A percentile compares a stretch with the other conserved stretches of the same genome.
These are phyloP conservation scores for Syrphus vitripennis DNA, from an alignment of 2,888 invertebrate genomes.

Conservation along the genomic window DNA sequence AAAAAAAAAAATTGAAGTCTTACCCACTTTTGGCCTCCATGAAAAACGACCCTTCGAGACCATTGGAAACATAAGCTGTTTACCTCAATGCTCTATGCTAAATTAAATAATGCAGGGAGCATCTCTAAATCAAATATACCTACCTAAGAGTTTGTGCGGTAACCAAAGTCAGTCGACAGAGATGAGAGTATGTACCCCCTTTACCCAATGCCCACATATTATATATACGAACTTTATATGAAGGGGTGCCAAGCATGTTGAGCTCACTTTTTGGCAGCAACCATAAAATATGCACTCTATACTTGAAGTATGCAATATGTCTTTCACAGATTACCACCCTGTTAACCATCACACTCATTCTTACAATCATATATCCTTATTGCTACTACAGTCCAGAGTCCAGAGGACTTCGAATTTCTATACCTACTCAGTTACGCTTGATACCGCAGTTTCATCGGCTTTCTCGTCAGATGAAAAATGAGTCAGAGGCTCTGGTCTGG, in stretches of 20 bases:
- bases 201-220: neutral
- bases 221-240: neutral
- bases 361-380: neutral
- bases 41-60: neutral
- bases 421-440: neutral
- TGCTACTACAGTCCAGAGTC: conserved; percentile 21
- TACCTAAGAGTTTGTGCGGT: conserved; percentile 2
- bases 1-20: too few species aligned
- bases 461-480: conserved; percentile 53
- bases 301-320: conserved; percentile 36
- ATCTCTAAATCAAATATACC: conserved; percentile 44
- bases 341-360: neutral
- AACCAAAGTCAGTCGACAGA: conserved; percentile 15
- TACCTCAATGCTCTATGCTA: conserved; percentile 34
- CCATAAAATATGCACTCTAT: conserved; percentile 38
- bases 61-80: conserved; percentile 57
- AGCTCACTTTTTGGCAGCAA: conserved; percentile 44
- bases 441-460: conserved; percentile 57
- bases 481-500: neutral
- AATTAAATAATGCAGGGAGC: conserved; percentile 55
- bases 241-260: neutral
- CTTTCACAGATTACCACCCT: conserved; percentile 10
- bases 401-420: neutral
- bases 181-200: neutral
- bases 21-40: conserved; percentile 8